Evolutionary conservation across 2,888 invertebrate genomes (phyloP).

Genomic region (Synanthedon vespiformis): DNA sequence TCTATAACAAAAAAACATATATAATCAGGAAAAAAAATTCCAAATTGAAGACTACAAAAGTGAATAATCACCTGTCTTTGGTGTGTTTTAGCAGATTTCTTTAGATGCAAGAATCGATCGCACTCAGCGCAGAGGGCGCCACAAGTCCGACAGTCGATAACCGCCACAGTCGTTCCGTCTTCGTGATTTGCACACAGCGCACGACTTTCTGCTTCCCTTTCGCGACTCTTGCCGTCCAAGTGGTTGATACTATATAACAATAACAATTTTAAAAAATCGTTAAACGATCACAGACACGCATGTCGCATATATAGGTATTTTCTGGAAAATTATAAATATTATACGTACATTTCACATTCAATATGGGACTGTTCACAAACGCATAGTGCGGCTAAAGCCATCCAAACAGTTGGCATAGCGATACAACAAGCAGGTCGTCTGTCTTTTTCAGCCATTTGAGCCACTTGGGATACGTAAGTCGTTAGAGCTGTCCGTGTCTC

Average conservation of each 20-base stretch:
- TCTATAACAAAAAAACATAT: conserved; percentile 48
- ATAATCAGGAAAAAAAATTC: neutral
- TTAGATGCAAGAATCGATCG: conserved; percentile 94
- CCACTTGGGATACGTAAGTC: conserved; percentile 85
- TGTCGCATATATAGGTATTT: no score
- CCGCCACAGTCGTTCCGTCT: conserved; percentile 91
- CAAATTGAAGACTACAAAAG: neutral
- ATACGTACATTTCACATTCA: conserved; percentile 44
- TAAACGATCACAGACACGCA: neutral
- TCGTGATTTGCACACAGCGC: conserved; percentile 96
- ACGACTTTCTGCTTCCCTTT: conserved; percentile 33
- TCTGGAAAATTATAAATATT: neutral
- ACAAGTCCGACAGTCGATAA: conserved; percentile 92
- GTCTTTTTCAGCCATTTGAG: conserved; percentile 81
- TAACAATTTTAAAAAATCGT: no score
- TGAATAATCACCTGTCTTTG: conserved; percentile 76
- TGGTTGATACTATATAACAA: neutral
- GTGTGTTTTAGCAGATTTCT: conserved; percentile 86
- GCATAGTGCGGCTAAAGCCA: conserved; percentile 92
- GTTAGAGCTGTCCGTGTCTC: conserved; percentile 91
- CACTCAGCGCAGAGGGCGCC: conserved; percentile 96
- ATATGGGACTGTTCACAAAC: conserved; percentile 93
- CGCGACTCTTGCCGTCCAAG: neutral
- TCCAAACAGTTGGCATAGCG: conserved; percentile 88
- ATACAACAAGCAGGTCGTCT: conserved; percentile 83